phyloP scores from a whole-genome alignment of 1,140 invertebrate genomes.

The Drosophila malerkotliana region DNA sequence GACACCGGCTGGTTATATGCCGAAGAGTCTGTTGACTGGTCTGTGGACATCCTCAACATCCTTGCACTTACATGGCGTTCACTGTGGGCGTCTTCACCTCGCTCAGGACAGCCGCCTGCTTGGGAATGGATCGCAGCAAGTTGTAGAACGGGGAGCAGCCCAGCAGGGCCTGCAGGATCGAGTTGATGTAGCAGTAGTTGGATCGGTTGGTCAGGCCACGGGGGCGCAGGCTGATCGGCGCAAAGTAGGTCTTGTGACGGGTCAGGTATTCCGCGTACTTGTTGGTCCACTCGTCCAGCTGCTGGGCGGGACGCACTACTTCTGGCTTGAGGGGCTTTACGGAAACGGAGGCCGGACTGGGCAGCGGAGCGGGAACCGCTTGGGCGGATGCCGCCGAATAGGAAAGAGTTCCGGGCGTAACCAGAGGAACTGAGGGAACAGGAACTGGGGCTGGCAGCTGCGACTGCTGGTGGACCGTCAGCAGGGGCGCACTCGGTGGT shows the following conservation, averaged over 20 bases:
- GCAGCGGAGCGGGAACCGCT: constrained; percentile 50
- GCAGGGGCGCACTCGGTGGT: constrained; percentile 9
- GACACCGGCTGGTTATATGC: constrained; percentile 46
- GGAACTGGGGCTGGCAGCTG: constrained; percentile 64
- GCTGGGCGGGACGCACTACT: constrained; percentile 37
- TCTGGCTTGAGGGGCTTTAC: constrained; percentile 55
- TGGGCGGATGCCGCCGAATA: constrained; percentile 82
- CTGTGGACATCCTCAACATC: constrained; percentile 43
- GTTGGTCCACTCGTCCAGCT: constrained; percentile 76
- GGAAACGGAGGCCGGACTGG: constrained; percentile 38
- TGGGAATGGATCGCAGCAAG: constrained; percentile 90
- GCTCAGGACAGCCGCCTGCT: constrained; percentile 85
- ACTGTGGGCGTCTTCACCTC: constrained; percentile 93
- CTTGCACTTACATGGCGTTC: constrained; percentile 88
- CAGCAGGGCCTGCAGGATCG: constrained; percentile 94
- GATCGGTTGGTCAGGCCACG: constrained; percentile 95
- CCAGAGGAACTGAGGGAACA: constrained; percentile 63
- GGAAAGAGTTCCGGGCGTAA: constrained; percentile 78
- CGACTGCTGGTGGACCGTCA: constrained; percentile 61
- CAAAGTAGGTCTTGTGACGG: constrained; percentile 90
- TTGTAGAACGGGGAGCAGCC: constrained; percentile 97
- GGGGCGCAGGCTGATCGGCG: constrained; percentile 90
- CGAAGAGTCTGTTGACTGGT: constrained; percentile 75
- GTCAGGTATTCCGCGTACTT: constrained; percentile 88
- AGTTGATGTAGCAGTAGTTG: constrained; percentile 98